phyloP scores from a whole-genome alignment of 2,113 vertebrate species.

The Pithys albifrons region DNA sequence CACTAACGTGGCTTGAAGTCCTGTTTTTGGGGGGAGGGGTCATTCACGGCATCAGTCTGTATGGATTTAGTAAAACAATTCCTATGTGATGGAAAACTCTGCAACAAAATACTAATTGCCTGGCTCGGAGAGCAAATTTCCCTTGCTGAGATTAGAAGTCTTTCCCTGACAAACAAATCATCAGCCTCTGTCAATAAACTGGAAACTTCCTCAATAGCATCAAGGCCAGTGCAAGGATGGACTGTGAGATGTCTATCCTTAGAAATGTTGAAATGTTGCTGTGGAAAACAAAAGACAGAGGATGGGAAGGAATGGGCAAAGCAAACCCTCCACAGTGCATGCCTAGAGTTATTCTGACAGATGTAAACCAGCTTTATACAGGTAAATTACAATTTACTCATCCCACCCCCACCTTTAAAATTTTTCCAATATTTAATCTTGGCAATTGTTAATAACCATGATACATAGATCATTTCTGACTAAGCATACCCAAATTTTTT shows the following conservation, averaged over 20 bases:
- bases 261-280: not conserved
- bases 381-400: not conserved
- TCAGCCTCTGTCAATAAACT: not conserved
- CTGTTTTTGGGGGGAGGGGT: no score
- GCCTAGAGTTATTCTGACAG: not conserved
- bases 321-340: not conserved
- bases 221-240: not conserved
- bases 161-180: not conserved
- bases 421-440: not conserved
- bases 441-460: not conserved
- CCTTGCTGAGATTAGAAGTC: not conserved
- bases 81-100: not conserved
- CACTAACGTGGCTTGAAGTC: no score
- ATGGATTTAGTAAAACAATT: not conserved
- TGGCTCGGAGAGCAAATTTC: not conserved
- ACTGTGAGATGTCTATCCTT: not conserved
- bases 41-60: no score
- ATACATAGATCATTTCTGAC: not conserved
- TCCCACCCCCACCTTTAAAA: not conserved
- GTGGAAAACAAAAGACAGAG: not conserved
- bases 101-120: not conserved
- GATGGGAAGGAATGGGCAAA: not conserved
- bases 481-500: not conserved
- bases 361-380: not conserved
- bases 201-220: not conserved